These are phyloP conservation scores for Andricus grossulariae DNA, from an alignment of 1,140 invertebrate genomes.

Conservation along the genomic window DNA sequence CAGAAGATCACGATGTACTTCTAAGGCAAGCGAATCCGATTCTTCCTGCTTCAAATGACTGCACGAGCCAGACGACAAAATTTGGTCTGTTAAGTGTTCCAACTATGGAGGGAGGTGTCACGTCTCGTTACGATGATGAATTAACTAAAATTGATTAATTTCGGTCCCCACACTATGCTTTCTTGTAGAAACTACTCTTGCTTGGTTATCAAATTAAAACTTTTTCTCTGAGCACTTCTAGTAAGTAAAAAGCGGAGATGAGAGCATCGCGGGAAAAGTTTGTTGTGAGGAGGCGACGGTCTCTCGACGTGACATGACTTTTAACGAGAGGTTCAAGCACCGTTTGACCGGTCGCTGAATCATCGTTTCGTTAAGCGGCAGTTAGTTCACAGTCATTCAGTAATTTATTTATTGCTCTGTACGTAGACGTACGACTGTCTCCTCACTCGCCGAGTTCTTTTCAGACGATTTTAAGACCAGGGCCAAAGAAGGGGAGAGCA, in stretches of 20 bases:
- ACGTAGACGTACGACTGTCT: slow-evolving; percentile 6
- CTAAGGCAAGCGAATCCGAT: slow-evolving; percentile 52
- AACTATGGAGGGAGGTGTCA: too few species aligned
- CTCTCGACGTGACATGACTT: slow-evolving; percentile 6
- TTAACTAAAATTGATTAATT: too few species aligned
- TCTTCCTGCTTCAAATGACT: slow-evolving; percentile 4
- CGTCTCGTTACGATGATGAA: too few species aligned
- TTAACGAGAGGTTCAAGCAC: slow-evolving; percentile 59
- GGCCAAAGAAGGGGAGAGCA: slow-evolving; percentile 3
- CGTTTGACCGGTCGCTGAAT: slow-evolving; percentile 65
- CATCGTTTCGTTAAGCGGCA: slow-evolving; percentile 60
- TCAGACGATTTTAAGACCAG: slow-evolving; percentile 11
- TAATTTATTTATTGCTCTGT: slow-evolving; percentile 19
- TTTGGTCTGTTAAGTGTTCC: too few species aligned
- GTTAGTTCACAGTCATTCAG: slow-evolving; percentile 45
- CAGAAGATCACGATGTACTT: slow-evolving; percentile 51
- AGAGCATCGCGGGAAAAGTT: neutral
- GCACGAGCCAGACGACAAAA: too few species aligned
- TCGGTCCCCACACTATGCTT: too few species aligned
- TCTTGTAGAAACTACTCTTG: too few species aligned
- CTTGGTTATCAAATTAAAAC: too few species aligned
- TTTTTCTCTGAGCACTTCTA: neutral
- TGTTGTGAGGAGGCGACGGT: slow-evolving; percentile 9
- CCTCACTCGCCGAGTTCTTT: neutral
- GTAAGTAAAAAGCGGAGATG: neutral